These are phyloP conservation scores for Samia ricini DNA, from an alignment of 1,140 invertebrate genomes.

Conservation along the genomic window DNA sequence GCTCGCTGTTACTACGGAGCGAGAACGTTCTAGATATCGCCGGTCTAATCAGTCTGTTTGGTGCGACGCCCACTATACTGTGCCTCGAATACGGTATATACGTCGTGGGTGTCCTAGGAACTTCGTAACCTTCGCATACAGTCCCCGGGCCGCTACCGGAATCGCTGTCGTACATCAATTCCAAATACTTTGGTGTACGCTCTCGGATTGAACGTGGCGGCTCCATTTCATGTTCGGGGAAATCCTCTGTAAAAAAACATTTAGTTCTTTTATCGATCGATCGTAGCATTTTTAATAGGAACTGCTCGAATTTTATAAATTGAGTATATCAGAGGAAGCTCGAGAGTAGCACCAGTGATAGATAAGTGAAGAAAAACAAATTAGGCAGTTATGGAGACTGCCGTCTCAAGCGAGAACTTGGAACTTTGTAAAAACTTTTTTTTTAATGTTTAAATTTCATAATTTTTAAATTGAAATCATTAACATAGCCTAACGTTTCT, in stretches of 20 bases:
- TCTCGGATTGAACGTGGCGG: constrained; percentile 53
- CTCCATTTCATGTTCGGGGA: constrained; percentile 62
- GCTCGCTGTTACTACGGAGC: constrained; percentile 37
- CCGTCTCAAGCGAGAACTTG: too few relatives aligned
- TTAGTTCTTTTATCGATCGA: background rate
- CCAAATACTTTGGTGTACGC: constrained; percentile 79
- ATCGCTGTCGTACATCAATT: constrained; percentile 76
- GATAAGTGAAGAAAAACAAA: too few relatives aligned
- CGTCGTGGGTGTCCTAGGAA: constrained; percentile 68
- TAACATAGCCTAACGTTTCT: too few relatives aligned
- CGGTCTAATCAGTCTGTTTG: constrained; percentile 49
- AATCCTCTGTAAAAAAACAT: constrained; percentile 55
- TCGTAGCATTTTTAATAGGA: too few relatives aligned
- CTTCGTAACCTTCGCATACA: constrained; percentile 79
- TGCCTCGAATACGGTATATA: constrained; percentile 51
- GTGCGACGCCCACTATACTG: constrained; percentile 62
- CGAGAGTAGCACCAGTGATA: too few relatives aligned
- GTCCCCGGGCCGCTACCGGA: constrained; percentile 43
- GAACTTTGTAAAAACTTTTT: too few relatives aligned
- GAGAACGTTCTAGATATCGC: constrained; percentile 54
- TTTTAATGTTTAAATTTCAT: too few relatives aligned
- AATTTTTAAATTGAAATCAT: too few relatives aligned
- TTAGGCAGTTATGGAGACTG: too few relatives aligned
- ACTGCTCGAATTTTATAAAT: too few relatives aligned
- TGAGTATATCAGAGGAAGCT: too few relatives aligned